Evolutionary conservation across 2,888 invertebrate genomes (phyloP).

Genomic region (Gerris lacustris): DNA sequence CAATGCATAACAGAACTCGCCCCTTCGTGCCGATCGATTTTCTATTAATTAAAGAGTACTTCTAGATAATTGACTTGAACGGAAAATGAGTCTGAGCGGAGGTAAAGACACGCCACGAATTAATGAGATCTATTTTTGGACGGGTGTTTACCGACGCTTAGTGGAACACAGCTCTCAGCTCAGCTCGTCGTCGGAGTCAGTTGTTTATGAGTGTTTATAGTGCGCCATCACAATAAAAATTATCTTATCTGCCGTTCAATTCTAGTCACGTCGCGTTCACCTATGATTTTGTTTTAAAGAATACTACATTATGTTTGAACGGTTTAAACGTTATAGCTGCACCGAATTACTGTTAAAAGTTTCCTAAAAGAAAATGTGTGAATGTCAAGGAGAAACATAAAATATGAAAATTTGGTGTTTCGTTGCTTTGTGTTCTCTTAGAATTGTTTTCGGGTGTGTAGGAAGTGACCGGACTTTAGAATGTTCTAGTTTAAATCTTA

Average conservation of each 20-base stretch:
- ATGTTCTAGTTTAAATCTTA: background rate
- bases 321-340: too few relatives aligned
- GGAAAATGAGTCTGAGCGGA: too few relatives aligned
- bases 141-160: background rate
- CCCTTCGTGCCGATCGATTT: too few relatives aligned
- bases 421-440: background rate
- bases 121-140: slow-evolving; percentile 3
- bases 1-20: too few relatives aligned
- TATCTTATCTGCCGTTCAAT: slow-evolving; percentile 1
- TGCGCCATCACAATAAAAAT: slow-evolving; percentile 1
- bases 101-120: background rate
- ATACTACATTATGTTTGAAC: too few relatives aligned
- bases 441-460: background rate
- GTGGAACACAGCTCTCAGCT: background rate
- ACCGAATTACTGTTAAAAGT: too few relatives aligned
- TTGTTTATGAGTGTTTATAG: background rate
- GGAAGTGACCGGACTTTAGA: background rate
- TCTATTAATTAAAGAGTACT: too few relatives aligned
- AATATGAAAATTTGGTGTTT: too few relatives aligned
- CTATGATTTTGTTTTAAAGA: too few relatives aligned
- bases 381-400: too few relatives aligned
- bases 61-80: too few relatives aligned
- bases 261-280: background rate
- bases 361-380: too few relatives aligned
- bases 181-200: background rate